These are phyloP conservation scores for Zaprionus capensis DNA, from an alignment of 1,140 invertebrate genomes.

Conservation along the genomic window DNA sequence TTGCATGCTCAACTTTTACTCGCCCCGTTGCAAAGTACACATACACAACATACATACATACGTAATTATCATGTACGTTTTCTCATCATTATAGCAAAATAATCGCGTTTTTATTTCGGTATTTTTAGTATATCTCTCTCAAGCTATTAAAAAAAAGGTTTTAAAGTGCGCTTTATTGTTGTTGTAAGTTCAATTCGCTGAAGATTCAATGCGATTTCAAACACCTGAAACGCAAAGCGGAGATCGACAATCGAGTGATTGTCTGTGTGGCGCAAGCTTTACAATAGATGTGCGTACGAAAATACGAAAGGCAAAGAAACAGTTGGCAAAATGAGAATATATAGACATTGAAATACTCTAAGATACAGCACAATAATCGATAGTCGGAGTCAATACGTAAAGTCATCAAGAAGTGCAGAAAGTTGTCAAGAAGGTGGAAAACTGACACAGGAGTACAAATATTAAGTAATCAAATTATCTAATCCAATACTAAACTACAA, in stretches of 20 bases:
- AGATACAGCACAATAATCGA: neutral
- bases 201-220: neutral
- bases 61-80: slow-evolving; percentile 26
- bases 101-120: neutral
- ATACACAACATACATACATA: neutral
- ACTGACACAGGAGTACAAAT: too few species aligned
- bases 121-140: neutral
- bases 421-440: too few species aligned
- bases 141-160: neutral
- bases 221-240: neutral
- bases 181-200: neutral
- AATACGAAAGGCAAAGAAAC: slow-evolving; percentile 29
- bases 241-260: neutral
- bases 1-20: slow-evolving; percentile 38
- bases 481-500: too few species aligned
- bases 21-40: slow-evolving; percentile 9
- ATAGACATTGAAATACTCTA: neutral
- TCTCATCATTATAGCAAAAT: neutral
- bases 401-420: too few species aligned
- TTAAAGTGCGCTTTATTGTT: neutral
- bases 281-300: slow-evolving; percentile 11
- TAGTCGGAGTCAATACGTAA: too few species aligned
- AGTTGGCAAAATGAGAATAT: slow-evolving; percentile 23
- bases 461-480: too few species aligned
- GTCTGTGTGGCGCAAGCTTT: neutral